Evolutionary conservation across 2,888 invertebrate species (phyloP).

Genomic region (Pterostichus niger): DNA sequence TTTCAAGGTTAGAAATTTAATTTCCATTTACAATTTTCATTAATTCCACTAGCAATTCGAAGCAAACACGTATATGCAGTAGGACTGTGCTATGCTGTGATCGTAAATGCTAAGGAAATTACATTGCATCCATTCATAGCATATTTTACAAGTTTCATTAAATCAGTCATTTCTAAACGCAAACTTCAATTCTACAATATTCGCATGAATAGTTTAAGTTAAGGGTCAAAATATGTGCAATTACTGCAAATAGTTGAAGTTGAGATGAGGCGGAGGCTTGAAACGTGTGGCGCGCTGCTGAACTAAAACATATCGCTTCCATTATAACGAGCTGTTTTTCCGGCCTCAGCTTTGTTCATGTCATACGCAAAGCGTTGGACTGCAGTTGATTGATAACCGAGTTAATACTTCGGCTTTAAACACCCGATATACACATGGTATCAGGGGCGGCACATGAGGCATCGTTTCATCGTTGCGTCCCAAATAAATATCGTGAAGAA

Average conservation of each 20-base stretch:
- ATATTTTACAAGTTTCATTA: neutral
- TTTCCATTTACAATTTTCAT: no score
- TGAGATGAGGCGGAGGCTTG: neutral
- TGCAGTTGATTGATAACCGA: conserved; percentile 45
- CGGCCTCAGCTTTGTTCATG: conserved; percentile 34
- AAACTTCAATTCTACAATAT: conserved; percentile 13
- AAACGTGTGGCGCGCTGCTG: neutral
- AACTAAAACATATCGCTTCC: conserved; percentile 34
- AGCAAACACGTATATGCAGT: neutral
- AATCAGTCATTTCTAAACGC: neutral
- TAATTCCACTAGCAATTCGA: neutral
- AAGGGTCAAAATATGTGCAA: conserved; percentile 43
- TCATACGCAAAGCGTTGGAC: conserved; percentile 36
- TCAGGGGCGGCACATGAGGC: neutral
- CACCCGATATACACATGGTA: neutral
- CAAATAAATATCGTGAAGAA: no score
- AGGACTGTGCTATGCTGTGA: neutral
- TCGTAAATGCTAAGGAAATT: neutral
- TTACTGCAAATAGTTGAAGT: conserved; percentile 26
- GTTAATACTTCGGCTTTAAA: conserved; percentile 21
- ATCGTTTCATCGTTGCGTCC: no score
- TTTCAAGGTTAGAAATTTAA: no score
- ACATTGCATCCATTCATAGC: neutral
- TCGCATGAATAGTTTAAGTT: conserved; percentile 23
- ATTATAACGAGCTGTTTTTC: conserved; percentile 47